Evolutionary conservation across 2,113 vertebrate species (phyloP).

Genomic region (Saguinus midas): DNA sequence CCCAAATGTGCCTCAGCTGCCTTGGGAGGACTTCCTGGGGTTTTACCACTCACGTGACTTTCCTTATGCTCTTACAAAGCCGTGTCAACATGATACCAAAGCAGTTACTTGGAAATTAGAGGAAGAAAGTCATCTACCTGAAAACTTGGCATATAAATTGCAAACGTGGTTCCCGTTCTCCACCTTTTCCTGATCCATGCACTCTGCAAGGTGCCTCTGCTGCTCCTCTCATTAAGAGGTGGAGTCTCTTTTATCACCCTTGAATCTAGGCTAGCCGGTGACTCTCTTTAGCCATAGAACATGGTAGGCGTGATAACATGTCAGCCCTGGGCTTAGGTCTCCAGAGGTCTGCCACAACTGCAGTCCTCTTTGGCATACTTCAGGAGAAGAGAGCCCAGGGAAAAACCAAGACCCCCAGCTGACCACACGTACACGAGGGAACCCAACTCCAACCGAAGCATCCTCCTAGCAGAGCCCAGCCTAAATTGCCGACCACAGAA

Average conservation of each 20-base stretch:
- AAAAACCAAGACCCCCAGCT: background rate
- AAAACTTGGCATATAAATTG: background rate
- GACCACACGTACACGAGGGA: fast-evolving
- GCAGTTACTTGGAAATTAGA: background rate
- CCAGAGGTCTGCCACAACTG: background rate
- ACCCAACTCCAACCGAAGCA: background rate
- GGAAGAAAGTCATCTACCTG: fast-evolving
- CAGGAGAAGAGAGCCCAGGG: background rate
- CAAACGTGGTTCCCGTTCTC: fast-evolving
- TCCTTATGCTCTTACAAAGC: background rate
- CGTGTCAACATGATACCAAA: background rate
- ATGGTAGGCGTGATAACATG: background rate
- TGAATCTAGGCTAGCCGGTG: background rate
- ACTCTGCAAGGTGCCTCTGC: background rate
- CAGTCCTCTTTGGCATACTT: fast-evolving
- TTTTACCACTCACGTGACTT: background rate
- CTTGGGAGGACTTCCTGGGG: background rate
- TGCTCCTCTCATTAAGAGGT: background rate
- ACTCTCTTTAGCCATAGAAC: background rate
- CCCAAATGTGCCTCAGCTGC: background rate
- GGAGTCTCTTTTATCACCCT: background rate
- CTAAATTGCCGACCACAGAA: background rate
- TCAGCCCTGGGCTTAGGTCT: background rate
- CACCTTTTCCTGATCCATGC: too few relatives aligned
- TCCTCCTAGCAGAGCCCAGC: background rate